These are phyloP conservation scores for Microctenopoma stevenorrisi DNA, from an alignment of 2,797 vertebrate genomes.

Conservation along the genomic window DNA sequence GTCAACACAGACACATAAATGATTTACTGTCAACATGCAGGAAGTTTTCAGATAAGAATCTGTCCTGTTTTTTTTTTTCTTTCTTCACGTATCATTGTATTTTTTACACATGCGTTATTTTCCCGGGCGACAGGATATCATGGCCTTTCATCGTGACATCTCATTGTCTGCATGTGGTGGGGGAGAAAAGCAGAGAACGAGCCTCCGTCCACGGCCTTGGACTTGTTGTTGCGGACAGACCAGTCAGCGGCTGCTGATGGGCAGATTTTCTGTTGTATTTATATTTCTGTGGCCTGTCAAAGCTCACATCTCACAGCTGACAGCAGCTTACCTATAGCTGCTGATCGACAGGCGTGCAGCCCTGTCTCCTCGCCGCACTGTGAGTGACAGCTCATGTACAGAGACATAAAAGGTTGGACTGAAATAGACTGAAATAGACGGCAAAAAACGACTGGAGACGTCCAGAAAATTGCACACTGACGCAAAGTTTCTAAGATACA, in stretches of 20 bases:
- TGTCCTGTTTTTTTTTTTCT: background rate
- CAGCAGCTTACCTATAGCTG: constrained; percentile 15
- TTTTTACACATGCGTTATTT: constrained; percentile 16
- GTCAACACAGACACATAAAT: constrained; percentile 6
- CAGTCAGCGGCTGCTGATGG: constrained; percentile 24
- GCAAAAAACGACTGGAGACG: background rate
- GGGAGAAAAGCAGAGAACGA: constrained; percentile 2
- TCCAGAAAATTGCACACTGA: background rate
- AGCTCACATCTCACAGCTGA: constrained; percentile 20
- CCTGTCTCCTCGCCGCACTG: background rate
- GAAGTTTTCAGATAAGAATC: background rate
- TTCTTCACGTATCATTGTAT: constrained; percentile 14
- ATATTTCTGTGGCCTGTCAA: constrained; percentile 8
- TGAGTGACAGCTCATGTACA: background rate
- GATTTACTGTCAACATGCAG: constrained; percentile 3
- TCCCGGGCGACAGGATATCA: constrained; percentile 25
- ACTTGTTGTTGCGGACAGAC: constrained; percentile 17
- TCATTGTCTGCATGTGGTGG: constrained; percentile 24
- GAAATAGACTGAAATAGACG: background rate
- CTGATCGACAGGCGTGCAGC: constrained; percentile 28
- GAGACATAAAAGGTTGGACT: background rate
- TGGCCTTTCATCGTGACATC: constrained; percentile 36
- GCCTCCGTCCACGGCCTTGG: constrained; percentile 32
- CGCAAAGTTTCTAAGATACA: background rate
- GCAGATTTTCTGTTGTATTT: constrained; percentile 26